Evolutionary conservation across 2,797 vertebrate genomes (phyloP), one percentile per base, ranked within the genome.

Genomic region (Hirundo rustica): DNA sequence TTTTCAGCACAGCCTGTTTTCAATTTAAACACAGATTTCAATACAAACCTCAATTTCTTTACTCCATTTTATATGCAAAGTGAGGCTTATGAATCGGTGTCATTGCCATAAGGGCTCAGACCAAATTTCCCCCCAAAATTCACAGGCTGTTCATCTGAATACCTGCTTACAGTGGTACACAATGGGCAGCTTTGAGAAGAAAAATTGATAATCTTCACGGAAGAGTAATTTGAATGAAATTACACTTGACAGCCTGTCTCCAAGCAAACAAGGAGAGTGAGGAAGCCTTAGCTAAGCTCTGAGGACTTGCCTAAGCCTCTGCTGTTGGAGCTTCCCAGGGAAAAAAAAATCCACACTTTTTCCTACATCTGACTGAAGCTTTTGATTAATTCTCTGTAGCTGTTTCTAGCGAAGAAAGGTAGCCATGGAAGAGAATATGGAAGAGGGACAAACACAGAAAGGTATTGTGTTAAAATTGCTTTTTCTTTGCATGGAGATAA

Each of bases 381-480:
- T 97, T 97, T 98, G 97, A 98, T 97, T 97, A 97, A 97, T 97
- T 97, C 96, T 93, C 96, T 94, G 97, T 96, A 95, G 96, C 96
- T 92, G 96, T 96, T 97, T 89, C 96, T 97, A 91, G 97, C 93
- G 97, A 97, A 98, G 92, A 97, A 97, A 95, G 97, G 95, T 96
- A 97, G 97, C 97, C 97, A 99, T 99, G 99, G 99, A 99, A 98
- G 99, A 99, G 97, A 99, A 99, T 97, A 98, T 99, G 99, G 99
- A 99, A 97, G 99, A 99, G 97, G 99, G 99, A 96, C 99, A 99
- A 98, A 99, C 98, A 97, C 99, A 99, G 96, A 99, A 99, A 99
- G 99, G 99, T 99, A 99, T 97, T 96, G 98, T 97, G 93, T 88
- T 95, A 50, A 93, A 93, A 92, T 68, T 82, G 91, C 79, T 95